Percentiles rank a stretch among this genome's conserved stretches.
These are phyloP conservation scores for Biston betularia DNA, from an alignment of 2,888 invertebrate species.

Conservation along the genomic window DNA sequence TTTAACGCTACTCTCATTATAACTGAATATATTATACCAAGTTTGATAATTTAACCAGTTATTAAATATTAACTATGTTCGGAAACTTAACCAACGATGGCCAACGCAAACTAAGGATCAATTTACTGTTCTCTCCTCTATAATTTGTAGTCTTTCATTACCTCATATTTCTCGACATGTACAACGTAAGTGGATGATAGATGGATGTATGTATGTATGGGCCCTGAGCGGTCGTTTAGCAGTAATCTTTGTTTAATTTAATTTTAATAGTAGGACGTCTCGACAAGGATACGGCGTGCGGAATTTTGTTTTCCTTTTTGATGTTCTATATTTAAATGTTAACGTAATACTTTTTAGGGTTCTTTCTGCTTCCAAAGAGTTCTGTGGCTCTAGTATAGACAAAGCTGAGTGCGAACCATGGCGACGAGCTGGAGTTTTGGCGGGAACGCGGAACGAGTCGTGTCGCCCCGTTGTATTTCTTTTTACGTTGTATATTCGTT, in stretches of 20 bases:
- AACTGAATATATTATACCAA: conserved; percentile 26
- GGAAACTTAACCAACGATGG: conserved; percentile 23
- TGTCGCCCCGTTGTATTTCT: too few species aligned
- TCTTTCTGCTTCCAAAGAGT: neutral
- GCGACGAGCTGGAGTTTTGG: too few species aligned
- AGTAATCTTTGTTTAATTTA: conserved; percentile 78
- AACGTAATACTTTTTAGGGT: neutral
- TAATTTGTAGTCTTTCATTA: conserved; percentile 71
- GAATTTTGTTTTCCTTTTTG: conserved; percentile 41
- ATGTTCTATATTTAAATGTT: conserved; percentile 21
- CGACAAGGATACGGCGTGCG: conserved; percentile 57
- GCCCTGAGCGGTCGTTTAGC: conserved; percentile 60
- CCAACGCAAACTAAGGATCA: conserved; percentile 51
- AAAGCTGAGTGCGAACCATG: too few species aligned
- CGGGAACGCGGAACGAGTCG: too few species aligned
- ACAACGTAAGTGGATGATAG: conserved; percentile 62
- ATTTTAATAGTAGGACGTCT: conserved; percentile 70
- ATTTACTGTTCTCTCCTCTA: conserved; percentile 55
- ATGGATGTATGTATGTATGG: conserved; percentile 51
- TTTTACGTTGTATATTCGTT: too few species aligned
- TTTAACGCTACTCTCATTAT: conserved; percentile 23
- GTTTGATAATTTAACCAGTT: conserved; percentile 23
- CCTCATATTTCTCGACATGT: conserved; percentile 68
- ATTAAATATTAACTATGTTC: conserved; percentile 22
- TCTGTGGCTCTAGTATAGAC: too few species aligned